Conservation (phyloP, 2,797 vertebrate species). For the Apogon hyalosoma region DNA sequence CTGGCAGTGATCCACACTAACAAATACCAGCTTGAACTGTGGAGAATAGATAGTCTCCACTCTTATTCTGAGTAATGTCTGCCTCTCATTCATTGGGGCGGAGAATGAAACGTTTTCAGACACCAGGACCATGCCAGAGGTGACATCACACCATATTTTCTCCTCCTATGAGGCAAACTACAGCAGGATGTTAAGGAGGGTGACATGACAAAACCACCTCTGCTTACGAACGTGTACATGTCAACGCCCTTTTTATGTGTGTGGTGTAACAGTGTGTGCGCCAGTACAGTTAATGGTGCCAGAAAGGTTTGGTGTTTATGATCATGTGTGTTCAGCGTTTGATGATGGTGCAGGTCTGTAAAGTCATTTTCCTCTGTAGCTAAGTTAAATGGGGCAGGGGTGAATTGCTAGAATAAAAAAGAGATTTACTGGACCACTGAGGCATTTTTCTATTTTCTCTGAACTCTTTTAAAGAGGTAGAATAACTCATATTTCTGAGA, state of each 20-base stretch:
- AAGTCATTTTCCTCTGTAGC: constrained; percentile 49
- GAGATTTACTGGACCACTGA: constrained; percentile 65
- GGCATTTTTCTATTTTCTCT: constrained; percentile 64
- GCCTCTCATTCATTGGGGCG: constrained; percentile 84
- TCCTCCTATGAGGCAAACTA: constrained; percentile 60
- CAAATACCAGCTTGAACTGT: constrained; percentile 84
- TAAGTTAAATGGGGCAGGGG: constrained; percentile 50
- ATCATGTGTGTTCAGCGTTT: constrained; percentile 52
- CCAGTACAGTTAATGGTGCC: constrained; percentile 39
- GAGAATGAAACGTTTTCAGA: constrained; percentile 84
- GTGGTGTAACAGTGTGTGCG: constrained; percentile 35
- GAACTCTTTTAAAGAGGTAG: constrained; percentile 52
- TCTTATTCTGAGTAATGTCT: constrained; percentile 90
- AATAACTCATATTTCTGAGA: constrained; percentile 58
- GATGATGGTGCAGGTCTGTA: constrained; percentile 56
- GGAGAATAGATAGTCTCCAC: constrained; percentile 86
- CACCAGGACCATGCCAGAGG: constrained; percentile 82
- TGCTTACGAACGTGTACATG: constrained; percentile 52
- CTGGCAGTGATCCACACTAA: constrained; percentile 77
- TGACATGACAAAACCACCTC: constrained; percentile 73
- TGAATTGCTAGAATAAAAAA: constrained; percentile 60
- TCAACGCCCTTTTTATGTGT: constrained; percentile 65
- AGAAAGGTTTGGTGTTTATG: constrained; percentile 42
- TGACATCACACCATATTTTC: constrained; percentile 86
- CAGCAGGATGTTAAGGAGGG: constrained; percentile 64